Percentiles rank a stretch among this genome's conserved stretches.
Evolutionary conservation across 2,888 invertebrate genomes (phyloP).

Genomic region (Pristionchus entomophagus): DNA sequence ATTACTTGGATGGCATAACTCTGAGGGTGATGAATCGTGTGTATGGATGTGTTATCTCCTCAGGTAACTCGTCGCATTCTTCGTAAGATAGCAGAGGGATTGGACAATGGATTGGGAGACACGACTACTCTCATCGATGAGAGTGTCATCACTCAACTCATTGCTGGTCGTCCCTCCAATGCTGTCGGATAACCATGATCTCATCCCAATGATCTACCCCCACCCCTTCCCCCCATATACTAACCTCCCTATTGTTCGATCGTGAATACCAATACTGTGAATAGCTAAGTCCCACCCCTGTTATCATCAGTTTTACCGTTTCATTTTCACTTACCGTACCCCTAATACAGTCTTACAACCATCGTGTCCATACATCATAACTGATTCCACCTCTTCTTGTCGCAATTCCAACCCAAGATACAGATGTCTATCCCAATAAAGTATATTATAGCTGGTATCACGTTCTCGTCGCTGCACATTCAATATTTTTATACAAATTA

Average conservation of each 20-base stretch:
- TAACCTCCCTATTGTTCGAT: neutral
- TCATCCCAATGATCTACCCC: neutral
- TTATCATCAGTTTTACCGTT: constrained; percentile 20
- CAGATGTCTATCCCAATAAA: neutral
- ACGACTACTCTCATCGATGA: constrained; percentile 91
- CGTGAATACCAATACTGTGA: constrained; percentile 26
- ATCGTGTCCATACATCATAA: constrained; percentile 14
- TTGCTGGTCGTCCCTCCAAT: constrained; percentile 55
- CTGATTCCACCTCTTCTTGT: constrained; percentile 10
- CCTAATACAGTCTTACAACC: constrained; percentile 27
- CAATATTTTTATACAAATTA: too few species aligned
- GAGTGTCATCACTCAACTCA: constrained; percentile 69
- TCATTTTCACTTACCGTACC: constrained; percentile 41
- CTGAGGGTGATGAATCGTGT: too few species aligned
- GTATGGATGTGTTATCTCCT: neutral
- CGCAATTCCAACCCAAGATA: constrained; percentile 6
- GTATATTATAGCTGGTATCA: neutral
- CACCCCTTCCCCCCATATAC: neutral
- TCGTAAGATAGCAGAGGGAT: constrained; percentile 91
- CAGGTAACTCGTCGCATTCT: constrained; percentile 91
- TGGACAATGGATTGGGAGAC: constrained; percentile 89
- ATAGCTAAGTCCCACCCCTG: neutral
- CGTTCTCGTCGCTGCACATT: neutral
- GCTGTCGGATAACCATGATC: constrained; percentile 32
- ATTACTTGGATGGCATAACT: too few species aligned